Base-by-base conservation (phyloP, 1,140 invertebrate species). In the Drosophila murphyi region DNA sequence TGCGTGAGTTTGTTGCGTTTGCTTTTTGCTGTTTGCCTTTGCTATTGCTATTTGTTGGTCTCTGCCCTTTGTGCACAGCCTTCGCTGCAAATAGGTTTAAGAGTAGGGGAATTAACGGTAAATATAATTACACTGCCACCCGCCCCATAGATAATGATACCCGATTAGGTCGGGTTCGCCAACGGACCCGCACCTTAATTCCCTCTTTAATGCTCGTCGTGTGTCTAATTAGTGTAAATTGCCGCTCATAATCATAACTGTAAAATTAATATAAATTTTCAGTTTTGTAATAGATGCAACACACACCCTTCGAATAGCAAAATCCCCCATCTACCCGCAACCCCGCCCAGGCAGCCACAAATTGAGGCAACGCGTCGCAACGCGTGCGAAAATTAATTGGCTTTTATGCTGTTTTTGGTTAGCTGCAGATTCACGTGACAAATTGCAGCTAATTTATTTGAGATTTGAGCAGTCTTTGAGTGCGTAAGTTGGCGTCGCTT, bases 161-260 rank as follows among this genome's bases (percentile, higher is more conserved):
- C 28, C 47, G 72, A 62, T 69, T 57, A 39, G 62, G 60, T 50
- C 54, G 43, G 52, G 5, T 10, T 31, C 37, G 37, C 51, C 64
- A 12, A 50, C 20, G 51, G 20, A 20, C 7, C 10, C 43, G 41
- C 43, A 48, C 20, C 41, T 70, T 61, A 82, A 80, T 71, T 75
- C 35, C 35, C 39, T 59, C 59, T 62, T 64, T 72, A 63, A 71
- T 50, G 72, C 76, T 48, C 52, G 62, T 65, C 74, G 76, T 86
- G 57, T 77, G 80, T 64, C 80, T 77, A 83, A 87, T 87, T 89
- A 87, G 78, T 69, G 76, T 65, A 89, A 87, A 88, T 79, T 87
- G 77, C 76, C 56, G 68, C 65, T 82, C 85, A 83, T 87, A 88
- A 80, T 72, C 85, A 76, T 88, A 83, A 88, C 45, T 69, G 72